These are phyloP conservation scores for Vireo altiloquus DNA, from an alignment of 2,113 vertebrate species.

Conservation along the genomic window DNA sequence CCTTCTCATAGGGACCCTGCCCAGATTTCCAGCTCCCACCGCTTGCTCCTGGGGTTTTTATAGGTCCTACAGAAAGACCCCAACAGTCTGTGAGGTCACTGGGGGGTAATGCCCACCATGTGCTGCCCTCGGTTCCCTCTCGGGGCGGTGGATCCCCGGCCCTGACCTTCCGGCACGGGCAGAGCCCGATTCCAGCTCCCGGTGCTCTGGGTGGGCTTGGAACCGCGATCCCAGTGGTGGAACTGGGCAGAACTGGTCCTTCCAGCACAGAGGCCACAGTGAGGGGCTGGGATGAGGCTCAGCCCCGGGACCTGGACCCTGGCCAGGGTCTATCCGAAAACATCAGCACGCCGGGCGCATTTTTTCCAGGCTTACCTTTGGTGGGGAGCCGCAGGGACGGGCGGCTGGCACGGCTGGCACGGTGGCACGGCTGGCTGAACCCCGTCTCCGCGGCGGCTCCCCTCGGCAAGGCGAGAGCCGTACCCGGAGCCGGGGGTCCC, in stretches of 20 bases:
- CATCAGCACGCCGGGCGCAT: neutral
- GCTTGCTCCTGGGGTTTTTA: accelerated
- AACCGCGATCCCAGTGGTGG: accelerated
- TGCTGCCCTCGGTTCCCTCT: neutral
- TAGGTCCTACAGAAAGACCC: neutral
- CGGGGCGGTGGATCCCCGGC: accelerated
- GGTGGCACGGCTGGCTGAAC: neutral
- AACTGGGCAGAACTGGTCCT: neutral
- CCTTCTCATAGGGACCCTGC: neutral
- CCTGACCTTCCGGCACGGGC: neutral
- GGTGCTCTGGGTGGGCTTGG: neutral
- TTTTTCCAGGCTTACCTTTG: constrained; percentile 61
- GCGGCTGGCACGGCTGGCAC: neutral
- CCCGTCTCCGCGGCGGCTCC: neutral
- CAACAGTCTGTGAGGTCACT: accelerated
- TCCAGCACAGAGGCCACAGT: neutral
- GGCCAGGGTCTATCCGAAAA: neutral
- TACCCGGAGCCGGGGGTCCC: neutral
- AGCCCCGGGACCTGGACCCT: neutral
- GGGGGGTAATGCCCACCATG: neutral
- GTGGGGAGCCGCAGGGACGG: neutral
- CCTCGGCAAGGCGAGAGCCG: neutral
- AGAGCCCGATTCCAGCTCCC: accelerated
- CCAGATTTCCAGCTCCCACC: accelerated
- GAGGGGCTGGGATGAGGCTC: neutral